phyloP scores from a whole-genome alignment of 2,888 invertebrate genomes.

The Glaucopsyche alexis region DNA sequence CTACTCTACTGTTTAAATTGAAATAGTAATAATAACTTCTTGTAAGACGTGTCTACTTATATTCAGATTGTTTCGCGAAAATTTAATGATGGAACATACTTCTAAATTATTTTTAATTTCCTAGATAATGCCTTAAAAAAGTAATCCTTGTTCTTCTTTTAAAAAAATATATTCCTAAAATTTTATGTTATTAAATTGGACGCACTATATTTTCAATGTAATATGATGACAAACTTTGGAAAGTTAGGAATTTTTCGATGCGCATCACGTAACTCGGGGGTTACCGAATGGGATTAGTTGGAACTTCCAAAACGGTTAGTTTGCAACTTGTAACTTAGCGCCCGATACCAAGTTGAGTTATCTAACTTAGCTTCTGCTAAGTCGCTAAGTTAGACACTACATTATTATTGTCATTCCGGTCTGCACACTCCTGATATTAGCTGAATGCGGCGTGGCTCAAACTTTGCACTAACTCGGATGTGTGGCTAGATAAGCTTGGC shows the following conservation, averaged over 20 bases:
- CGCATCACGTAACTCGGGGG: constrained; percentile 36
- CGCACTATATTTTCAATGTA: neutral
- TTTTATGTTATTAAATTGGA: neutral
- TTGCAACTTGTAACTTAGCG: constrained; percentile 68
- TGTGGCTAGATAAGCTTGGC: constrained; percentile 29
- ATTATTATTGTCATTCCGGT: constrained; percentile 60
- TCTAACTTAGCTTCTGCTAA: constrained; percentile 63
- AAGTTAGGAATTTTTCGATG: constrained; percentile 30
- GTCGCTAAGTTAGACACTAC: constrained; percentile 66
- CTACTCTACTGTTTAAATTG: too few relatives aligned
- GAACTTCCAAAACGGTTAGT: constrained; percentile 61
- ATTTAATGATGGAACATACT: too few relatives aligned
- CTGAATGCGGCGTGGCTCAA: constrained; percentile 33
- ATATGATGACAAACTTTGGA: constrained; percentile 7
- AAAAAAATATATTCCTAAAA: neutral
- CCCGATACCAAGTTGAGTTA: constrained; percentile 69
- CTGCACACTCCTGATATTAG: constrained; percentile 42
- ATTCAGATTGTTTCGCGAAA: too few relatives aligned
- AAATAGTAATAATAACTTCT: too few relatives aligned
- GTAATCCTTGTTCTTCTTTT: too few relatives aligned
- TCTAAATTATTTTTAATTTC: too few relatives aligned
- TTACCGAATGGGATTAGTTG: constrained; percentile 44
- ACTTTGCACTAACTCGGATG: constrained; percentile 34
- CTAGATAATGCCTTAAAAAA: too few relatives aligned
- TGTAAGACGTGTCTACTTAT: too few relatives aligned